phyloP scores from a whole-genome alignment of 64 coral and sea anemone species.

The Orbicella faveolata region DNA sequence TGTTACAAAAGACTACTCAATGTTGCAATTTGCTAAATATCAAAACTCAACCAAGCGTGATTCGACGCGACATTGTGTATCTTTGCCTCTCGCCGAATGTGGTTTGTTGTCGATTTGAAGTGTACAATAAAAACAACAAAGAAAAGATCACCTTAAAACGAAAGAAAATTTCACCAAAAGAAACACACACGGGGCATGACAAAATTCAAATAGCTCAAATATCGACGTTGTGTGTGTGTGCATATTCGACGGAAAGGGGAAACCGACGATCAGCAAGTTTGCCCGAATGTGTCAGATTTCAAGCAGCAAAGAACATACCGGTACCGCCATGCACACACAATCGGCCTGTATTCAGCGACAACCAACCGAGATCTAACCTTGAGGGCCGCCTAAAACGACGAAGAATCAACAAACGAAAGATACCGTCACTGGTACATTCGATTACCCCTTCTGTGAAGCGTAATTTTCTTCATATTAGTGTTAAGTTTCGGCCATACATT shows the following conservation, averaged over 20 bases:
- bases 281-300: conserved; percentile 14
- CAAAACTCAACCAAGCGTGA: conserved; percentile 3
- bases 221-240: neutral
- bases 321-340: neutral
- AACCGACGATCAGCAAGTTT: neutral
- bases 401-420: neutral
- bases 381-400: neutral
- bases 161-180: neutral
- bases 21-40: conserved; percentile 8
- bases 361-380: conserved; percentile 14
- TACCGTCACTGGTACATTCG: neutral
- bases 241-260: neutral
- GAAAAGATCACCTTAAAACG: neutral
- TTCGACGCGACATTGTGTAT: neutral
- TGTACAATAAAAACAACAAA: conserved; percentile 35
- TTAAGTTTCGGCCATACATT: neutral
- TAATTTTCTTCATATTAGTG: conserved; percentile 19
- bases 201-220: neutral
- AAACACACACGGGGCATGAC: neutral
- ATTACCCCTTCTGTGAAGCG: conserved; percentile 6
- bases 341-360: neutral
- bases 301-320: conserved; percentile 2
- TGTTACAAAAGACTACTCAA: neutral
- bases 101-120: conserved; percentile 39
- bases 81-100: neutral